Evolutionary conservation across 2,797 vertebrate genomes (phyloP), one percentile per base, ranked within the genome.

Genomic region (Simalia tracyae): DNA sequence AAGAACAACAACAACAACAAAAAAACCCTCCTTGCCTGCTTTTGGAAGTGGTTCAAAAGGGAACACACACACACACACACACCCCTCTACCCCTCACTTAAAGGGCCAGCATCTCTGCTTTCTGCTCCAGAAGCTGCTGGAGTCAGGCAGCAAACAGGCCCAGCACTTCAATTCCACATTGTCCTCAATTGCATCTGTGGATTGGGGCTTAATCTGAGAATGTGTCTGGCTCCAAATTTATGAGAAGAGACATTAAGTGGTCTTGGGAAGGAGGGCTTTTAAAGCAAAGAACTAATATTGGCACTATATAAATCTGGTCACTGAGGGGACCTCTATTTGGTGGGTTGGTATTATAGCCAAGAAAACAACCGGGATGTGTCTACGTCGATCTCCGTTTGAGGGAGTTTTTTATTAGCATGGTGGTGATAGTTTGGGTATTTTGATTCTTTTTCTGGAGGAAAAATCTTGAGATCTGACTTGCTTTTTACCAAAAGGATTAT

Each of bases 11-110:
- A 68, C 36, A 28, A 50, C 12, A 56, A 2, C 9, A 64, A 31
- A 89, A 31, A 14, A 14, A 22, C 90, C 4, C 26, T 17, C 8
- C 86, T 94, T 42, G 92, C 91, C 93, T 93, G 90, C 84, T 91
- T 94, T 95, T 94, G 94, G 94, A 95, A 93, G 89, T 84, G 92
- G 85, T 88, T 94, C 92, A 92, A 93, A 81, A 95, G 59, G 84
- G 86, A 90, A 90, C 64, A 57, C 28, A 92, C 50, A 84, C 68
- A 81, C 68, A 84, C 68, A 7, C 88, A 17, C 66, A 31, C n/a
- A 31, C 0, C 8, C 50, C 50, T 1, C 50, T 54, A 6, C 8
- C 50, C 6, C 50, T 54, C 50, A 6, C 85, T 93, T 93, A 92
- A 92, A 92, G 91, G 54, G 91, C 22, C 85, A 61, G 61, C 0